Base-by-base conservation (phyloP, 2,888 invertebrate genomes). In the Melolontha melolontha region DNA sequence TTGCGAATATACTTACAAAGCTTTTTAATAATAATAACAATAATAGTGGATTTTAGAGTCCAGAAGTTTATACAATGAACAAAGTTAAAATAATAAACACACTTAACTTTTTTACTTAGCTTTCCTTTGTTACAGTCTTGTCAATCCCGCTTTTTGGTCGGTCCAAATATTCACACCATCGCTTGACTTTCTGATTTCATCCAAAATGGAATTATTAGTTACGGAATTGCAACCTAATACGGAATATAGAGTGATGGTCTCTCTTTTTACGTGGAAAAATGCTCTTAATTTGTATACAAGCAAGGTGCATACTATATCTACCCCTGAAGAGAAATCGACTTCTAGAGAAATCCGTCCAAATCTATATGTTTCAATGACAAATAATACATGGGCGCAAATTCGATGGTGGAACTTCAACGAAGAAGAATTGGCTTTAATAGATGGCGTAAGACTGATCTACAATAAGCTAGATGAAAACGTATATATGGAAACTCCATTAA, bases 81-180 rank as follows among this genome's bases (percentile, higher is more conserved):
- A n/a, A n/a, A n/a, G n/a, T n/a, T n/a, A n/a, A n/a, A n/a, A n/a
- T n/a, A n/a, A n/a, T n/a, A n/a, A n/a, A n/a, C n/a, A n/a, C n/a
- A n/a, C n/a, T n/a, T n/a, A n/a, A n/a, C n/a, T n/a, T n/a, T n/a
- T n/a, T n/a, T n/a, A n/a, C n/a, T n/a, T n/a, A n/a, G n/a, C n/a
- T 22, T 22, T 22, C 22, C 4, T 22, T 22, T 22, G 1, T 22
- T 22, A 22, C 22, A 22, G 22, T 22, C 22, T 22, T 1, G 34
- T 34, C 69, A 92, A 94, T 74, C 86, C 90, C n/a, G 86, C 89
- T 0, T 88, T 87, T 5, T 96, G 96, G 96, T 89, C 91, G 74
- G 88, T 91, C 0, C 94, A 95, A 86, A 91, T 93, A 14, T 94
- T 95, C 77, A 94, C 95, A 0, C 94, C 95, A 10, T 93, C 93